These are phyloP conservation scores for Globia sparganii DNA, from an alignment of 2,888 invertebrate species.

Conservation along the genomic window DNA sequence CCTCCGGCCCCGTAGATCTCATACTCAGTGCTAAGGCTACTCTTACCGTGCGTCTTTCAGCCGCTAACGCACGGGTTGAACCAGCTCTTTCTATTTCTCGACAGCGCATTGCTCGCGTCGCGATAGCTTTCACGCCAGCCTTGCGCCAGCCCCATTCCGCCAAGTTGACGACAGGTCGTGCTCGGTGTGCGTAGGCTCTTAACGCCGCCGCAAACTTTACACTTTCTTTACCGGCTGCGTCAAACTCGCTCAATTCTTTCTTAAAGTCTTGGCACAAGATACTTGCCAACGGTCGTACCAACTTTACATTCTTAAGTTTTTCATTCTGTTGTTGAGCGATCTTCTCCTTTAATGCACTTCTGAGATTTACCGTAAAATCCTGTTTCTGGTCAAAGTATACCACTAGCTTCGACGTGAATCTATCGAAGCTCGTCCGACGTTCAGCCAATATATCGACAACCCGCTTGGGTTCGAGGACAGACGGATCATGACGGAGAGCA, in stretches of 20 bases:
- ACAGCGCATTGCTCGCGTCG: slow-evolving; percentile 73
- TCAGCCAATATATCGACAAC: slow-evolving; percentile 63
- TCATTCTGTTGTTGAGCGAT: slow-evolving; percentile 25
- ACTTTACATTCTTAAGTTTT: slow-evolving; percentile 35
- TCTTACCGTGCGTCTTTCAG: slow-evolving; percentile 71
- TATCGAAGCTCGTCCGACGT: slow-evolving; percentile 63
- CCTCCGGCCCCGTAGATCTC: neutral
- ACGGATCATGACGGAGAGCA: slow-evolving; percentile 48
- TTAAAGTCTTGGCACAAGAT: slow-evolving; percentile 53
- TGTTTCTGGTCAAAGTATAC: slow-evolving; percentile 77
- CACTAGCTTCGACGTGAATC: slow-evolving; percentile 72
- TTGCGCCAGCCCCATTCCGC: slow-evolving; percentile 70
- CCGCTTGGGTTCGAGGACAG: slow-evolving; percentile 19
- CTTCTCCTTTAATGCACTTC: slow-evolving; percentile 46
- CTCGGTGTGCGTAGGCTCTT: slow-evolving; percentile 73
- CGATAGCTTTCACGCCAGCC: slow-evolving; percentile 78
- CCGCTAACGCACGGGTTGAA: slow-evolving; percentile 66
- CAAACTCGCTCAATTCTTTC: slow-evolving; percentile 55
- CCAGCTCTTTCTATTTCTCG: slow-evolving; percentile 62
- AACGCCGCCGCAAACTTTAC: slow-evolving; percentile 69
- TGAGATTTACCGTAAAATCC: slow-evolving; percentile 72
- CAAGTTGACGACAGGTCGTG: slow-evolving; percentile 71
- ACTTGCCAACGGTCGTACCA: slow-evolving; percentile 59
- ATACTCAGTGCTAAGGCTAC: slow-evolving; percentile 71
- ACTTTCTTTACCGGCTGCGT: slow-evolving; percentile 40